Evolutionary conservation across 1,140 invertebrate species (phyloP).

Genomic region (Druon quercuslanigerum): DNA sequence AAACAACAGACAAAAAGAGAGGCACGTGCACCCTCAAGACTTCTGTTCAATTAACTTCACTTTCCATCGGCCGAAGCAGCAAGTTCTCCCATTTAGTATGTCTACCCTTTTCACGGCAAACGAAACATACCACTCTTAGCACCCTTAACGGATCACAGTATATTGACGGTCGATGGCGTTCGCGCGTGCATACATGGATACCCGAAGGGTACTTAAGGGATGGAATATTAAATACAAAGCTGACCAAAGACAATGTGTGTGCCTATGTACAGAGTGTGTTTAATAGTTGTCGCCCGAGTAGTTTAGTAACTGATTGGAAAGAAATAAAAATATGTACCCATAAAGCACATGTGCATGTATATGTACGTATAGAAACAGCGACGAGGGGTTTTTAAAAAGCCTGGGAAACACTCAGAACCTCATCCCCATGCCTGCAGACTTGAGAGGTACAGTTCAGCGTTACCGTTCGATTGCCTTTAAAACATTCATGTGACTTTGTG

Average conservation of each 20-base stretch:
- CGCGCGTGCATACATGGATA: background rate
- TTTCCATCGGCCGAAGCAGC: slow-evolving; percentile 1
- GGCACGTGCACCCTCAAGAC: too few relatives aligned
- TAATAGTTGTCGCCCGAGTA: background rate
- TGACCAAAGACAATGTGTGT: background rate
- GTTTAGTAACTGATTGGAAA: background rate
- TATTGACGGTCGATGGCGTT: slow-evolving; percentile 20
- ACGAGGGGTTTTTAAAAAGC: background rate
- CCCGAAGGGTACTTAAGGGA: background rate
- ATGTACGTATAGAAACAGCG: background rate
- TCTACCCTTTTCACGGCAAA: background rate
- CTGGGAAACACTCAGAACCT: slow-evolving; percentile 17
- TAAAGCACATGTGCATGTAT: background rate
- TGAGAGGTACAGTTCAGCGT: too few relatives aligned
- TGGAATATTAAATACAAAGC: background rate
- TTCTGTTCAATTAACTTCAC: background rate
- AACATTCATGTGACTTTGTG: too few relatives aligned
- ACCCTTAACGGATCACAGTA: background rate
- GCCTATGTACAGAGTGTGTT: background rate
- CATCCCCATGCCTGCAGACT: background rate
- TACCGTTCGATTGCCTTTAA: too few relatives aligned
- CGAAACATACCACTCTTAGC: slow-evolving; percentile 2
- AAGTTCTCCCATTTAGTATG: background rate
- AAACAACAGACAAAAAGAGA: too few relatives aligned
- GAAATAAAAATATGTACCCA: background rate